Evolutionary conservation across 2,797 vertebrate species (phyloP).

Genomic region (Telmatherina bonti): DNA sequence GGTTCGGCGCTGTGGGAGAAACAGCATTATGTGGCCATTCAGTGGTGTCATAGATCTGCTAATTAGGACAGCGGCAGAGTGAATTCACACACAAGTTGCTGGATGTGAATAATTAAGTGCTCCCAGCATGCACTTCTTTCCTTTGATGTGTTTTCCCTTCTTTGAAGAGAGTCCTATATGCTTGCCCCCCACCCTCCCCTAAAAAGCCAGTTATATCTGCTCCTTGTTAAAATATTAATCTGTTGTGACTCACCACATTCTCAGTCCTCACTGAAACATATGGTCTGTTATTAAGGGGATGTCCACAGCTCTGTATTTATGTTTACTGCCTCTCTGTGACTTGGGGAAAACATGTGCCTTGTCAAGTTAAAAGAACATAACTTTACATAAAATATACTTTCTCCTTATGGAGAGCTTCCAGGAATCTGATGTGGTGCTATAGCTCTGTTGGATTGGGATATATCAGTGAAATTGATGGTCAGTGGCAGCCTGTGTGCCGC

Average conservation of each 20-base stretch:
- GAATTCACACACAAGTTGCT: conserved; percentile 79
- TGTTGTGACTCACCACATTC: conserved; percentile 80
- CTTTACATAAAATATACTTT: conserved; percentile 41
- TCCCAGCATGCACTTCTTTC: conserved; percentile 79
- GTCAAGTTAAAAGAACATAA: conserved; percentile 42
- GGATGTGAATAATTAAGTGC: conserved; percentile 83
- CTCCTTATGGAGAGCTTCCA: conserved; percentile 32
- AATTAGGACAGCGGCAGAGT: conserved; percentile 78
- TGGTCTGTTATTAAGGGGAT: conserved; percentile 21
- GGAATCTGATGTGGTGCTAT: conserved; percentile 10
- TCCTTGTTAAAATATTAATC: conserved; percentile 84
- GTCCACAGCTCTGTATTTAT: conserved; percentile 29
- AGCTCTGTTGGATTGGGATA: conserved; percentile 22
- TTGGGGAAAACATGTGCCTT: conserved; percentile 25
- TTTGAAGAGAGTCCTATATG: conserved; percentile 73
- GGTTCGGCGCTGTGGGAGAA: conserved; percentile 50
- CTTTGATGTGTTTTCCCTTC: conserved; percentile 80
- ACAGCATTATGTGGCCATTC: conserved; percentile 64
- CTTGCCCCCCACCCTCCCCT: conserved; percentile 1
- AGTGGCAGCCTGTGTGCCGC: neutral
- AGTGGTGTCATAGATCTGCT: conserved; percentile 75
- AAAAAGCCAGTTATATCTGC: conserved; percentile 81
- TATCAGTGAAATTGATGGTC: conserved; percentile 32
- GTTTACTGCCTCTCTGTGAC: conserved; percentile 38
- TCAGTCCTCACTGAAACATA: conserved; percentile 46